These are phyloP conservation scores for Temnopleurus reevesii DNA, from an alignment of 53 echinoderm and acorn worm genomes.

Conservation along the genomic window DNA sequence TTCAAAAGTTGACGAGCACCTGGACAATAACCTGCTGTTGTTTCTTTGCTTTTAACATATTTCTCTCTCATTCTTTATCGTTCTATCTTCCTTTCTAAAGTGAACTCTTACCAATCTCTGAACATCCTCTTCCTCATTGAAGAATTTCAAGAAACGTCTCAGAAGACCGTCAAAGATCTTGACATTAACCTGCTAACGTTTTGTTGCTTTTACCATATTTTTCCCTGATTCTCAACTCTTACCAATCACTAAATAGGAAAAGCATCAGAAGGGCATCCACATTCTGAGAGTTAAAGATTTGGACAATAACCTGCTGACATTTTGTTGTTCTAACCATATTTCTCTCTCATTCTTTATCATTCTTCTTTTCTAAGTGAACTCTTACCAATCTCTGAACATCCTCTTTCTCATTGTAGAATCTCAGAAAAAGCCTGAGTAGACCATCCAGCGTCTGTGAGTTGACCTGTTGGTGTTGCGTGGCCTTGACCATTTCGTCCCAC, in stretches of 20 bases:
- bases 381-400: conserved; percentile 89
- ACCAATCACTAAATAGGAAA: too few relatives aligned
- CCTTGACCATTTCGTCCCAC: conserved; percentile 69
- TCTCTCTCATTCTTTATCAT: neutral
- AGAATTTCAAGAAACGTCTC: conserved; percentile 73
- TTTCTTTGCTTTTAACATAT: too few relatives aligned
- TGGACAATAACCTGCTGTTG: too few relatives aligned
- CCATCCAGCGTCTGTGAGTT: conserved; percentile 50
- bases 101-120: conserved; percentile 78
- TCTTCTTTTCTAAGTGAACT: neutral
- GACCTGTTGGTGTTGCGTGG: conserved; percentile 27
- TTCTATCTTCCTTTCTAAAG: neutral
- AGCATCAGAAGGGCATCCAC: too few relatives aligned
- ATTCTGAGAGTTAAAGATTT: too few relatives aligned
- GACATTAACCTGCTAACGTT: conserved; percentile 40
- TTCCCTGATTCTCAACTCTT: too few relatives aligned
- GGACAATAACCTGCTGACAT: too few relatives aligned
- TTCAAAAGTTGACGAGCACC: too few relatives aligned
- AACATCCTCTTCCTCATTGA: conserved; percentile 61
- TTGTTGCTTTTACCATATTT: neutral
- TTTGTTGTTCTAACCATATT: too few relatives aligned
- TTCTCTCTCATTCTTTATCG: neutral
- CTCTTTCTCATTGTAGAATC: conserved; percentile 66
- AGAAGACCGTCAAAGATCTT: conserved; percentile 64
- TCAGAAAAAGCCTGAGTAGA: conserved; percentile 70